Conservation (phyloP, 2,888 invertebrate genomes). For the Platypus cylindrus region DNA sequence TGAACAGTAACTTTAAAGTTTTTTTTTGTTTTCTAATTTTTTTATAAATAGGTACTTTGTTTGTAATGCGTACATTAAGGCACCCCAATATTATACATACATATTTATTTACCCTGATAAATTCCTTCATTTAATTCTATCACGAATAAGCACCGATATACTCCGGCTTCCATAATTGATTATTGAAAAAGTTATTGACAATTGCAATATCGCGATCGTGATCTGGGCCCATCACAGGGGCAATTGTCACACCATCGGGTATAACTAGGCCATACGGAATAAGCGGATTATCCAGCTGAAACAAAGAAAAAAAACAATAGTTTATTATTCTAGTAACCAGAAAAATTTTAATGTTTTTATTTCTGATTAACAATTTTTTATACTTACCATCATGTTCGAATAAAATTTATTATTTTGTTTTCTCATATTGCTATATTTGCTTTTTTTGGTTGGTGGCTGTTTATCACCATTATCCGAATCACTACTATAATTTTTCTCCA, state of each 20-base stretch:
- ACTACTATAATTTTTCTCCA: slow-evolving; percentile 8
- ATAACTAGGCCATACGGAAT: slow-evolving; percentile 35
- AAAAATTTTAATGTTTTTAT: neutral
- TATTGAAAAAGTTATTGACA: slow-evolving; percentile 41
- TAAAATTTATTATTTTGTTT: slow-evolving; percentile 13
- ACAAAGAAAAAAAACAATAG: too few relatives aligned
- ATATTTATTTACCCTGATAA: too few relatives aligned
- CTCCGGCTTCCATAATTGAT: slow-evolving; percentile 44
- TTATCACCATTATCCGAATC: slow-evolving; percentile 12
- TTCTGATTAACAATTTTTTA: slow-evolving; percentile 12
- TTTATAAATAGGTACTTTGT: too few relatives aligned
- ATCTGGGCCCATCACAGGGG: slow-evolving; percentile 35
- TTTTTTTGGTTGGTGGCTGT: slow-evolving; percentile 16
- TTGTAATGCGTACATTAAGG: too few relatives aligned
- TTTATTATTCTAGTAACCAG: too few relatives aligned
- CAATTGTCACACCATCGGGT: slow-evolving; percentile 37
- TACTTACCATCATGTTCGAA: slow-evolving; percentile 16
- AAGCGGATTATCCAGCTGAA: slow-evolving; percentile 30
- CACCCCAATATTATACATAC: too few relatives aligned
- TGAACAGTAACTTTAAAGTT: too few relatives aligned
- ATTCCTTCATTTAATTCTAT: slow-evolving; percentile 16
- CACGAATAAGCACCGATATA: slow-evolving; percentile 37
- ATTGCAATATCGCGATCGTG: slow-evolving; percentile 39
- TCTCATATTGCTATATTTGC: slow-evolving; percentile 11
- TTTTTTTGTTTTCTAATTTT: too few relatives aligned